Percentiles rank a stretch among this genome's conserved stretches.
Conservation (phyloP, 2,888 invertebrate genomes). For the Drosophila greeni region DNA sequence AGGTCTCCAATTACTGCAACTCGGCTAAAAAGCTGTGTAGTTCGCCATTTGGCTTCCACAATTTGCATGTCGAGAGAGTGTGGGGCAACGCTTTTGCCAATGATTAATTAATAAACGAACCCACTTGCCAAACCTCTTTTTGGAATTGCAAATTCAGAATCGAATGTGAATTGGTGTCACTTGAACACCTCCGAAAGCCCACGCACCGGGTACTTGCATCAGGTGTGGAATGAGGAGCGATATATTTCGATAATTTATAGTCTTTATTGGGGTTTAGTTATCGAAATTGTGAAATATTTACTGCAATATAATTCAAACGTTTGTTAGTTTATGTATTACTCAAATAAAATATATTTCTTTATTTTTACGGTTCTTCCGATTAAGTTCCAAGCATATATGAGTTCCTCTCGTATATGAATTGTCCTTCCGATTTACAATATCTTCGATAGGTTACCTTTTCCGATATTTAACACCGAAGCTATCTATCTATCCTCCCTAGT, state of each 20-base stretch:
- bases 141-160: constrained; percentile 23
- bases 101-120: constrained; percentile 67
- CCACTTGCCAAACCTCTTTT: constrained; percentile 47
- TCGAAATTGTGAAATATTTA: background rate
- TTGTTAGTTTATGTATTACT: too few relatives aligned
- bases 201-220: constrained; percentile 5
- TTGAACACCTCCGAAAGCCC: constrained; percentile 24
- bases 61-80: constrained; percentile 55
- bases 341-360: too few relatives aligned
- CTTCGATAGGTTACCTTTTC: background rate
- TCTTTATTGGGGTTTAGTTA: too few relatives aligned
- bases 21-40: constrained; percentile 42
- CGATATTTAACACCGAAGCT: background rate
- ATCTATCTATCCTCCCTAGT: background rate
- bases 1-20: constrained; percentile 64
- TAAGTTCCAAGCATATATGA: background rate
- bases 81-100: constrained; percentile 43
- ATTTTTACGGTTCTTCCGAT: too few relatives aligned
- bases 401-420: background rate
- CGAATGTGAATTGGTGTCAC: constrained; percentile 55
- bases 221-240: background rate
- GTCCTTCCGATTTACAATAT: background rate
- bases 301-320: too few relatives aligned
- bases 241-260: background rate
- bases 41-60: constrained; percentile 55